phyloP scores from a whole-genome alignment of 2,888 invertebrate species.

The Lasiommata megera region DNA sequence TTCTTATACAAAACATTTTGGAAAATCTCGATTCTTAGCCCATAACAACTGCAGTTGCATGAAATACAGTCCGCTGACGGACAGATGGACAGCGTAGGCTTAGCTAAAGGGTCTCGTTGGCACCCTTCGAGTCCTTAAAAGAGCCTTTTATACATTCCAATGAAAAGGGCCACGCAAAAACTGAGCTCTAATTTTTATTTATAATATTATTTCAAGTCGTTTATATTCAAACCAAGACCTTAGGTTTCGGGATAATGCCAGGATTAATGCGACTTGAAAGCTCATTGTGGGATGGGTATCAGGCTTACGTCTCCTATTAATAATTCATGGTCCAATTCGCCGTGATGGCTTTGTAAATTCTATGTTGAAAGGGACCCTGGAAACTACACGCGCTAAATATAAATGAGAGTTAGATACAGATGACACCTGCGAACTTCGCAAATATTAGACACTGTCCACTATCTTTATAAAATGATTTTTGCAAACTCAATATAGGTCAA shows the following conservation, averaged over 20 bases:
- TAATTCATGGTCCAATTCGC: constrained; percentile 29
- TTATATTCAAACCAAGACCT: constrained; percentile 46
- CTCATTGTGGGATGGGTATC: constrained; percentile 14
- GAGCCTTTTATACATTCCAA: no score
- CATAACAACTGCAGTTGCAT: no score
- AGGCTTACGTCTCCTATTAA: constrained; percentile 26
- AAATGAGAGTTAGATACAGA: constrained; percentile 1
- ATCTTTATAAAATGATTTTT: no score
- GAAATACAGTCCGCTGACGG: no score
- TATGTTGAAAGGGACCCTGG: constrained; percentile 19
- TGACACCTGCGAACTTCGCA: not conserved
- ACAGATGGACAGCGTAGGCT: no score
- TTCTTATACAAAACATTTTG: no score
- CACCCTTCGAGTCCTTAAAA: no score
- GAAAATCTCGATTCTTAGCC: no score
- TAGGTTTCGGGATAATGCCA: constrained; percentile 43
- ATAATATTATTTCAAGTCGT: constrained; percentile 37
- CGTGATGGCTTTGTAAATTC: constrained; percentile 18
- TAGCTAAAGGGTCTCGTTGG: no score
- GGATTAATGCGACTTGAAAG: constrained; percentile 36
- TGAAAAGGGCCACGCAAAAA: no score
- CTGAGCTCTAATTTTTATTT: not conserved
- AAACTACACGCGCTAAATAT: constrained; percentile 8
- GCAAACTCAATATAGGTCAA: no score
- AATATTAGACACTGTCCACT: not conserved